Percentiles rank a stretch among this genome's conserved stretches.
phyloP scores from a whole-genome alignment of 1,140 invertebrate genomes.

The Oreohelix idahoensis region DNA sequence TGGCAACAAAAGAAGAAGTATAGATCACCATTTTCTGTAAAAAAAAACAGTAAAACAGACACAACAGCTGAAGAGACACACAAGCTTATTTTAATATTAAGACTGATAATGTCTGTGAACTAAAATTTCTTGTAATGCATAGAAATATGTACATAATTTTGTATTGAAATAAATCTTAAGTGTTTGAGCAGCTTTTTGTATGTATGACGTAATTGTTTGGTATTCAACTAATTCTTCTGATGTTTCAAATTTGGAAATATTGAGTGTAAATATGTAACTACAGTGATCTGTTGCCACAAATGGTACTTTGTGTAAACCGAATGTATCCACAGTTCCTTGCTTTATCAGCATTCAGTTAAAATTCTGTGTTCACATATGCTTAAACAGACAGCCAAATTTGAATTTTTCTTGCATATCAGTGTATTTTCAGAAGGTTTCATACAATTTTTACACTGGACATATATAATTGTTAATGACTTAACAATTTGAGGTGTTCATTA shows the following conservation, averaged over 20 bases:
- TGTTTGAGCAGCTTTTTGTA: not conserved
- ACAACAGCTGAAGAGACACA: too few relatives aligned
- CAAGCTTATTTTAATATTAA: too few relatives aligned
- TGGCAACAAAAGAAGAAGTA: too few relatives aligned
- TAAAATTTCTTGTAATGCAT: not conserved
- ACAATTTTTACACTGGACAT: not conserved
- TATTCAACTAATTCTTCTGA: not conserved
- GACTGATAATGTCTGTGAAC: too few relatives aligned
- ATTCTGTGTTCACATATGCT: not conserved
- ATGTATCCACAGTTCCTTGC: not conserved
- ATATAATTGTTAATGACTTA: not conserved
- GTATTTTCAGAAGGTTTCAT: not conserved
- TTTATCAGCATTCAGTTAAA: constrained; percentile 1
- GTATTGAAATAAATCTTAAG: not conserved
- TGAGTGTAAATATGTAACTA: not conserved
- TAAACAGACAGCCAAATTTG: not conserved
- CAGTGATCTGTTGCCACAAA: not conserved
- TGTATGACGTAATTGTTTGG: not conserved
- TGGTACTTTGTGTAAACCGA: not conserved
- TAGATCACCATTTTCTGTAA: too few relatives aligned
- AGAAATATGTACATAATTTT: not conserved
- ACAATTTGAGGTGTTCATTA: not conserved
- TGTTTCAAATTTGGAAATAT: not conserved
- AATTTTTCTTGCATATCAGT: not conserved
- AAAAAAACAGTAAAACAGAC: too few relatives aligned